These are phyloP conservation scores for Pheosia tremula DNA, from an alignment of 2,888 invertebrate species.

Conservation along the genomic window DNA sequence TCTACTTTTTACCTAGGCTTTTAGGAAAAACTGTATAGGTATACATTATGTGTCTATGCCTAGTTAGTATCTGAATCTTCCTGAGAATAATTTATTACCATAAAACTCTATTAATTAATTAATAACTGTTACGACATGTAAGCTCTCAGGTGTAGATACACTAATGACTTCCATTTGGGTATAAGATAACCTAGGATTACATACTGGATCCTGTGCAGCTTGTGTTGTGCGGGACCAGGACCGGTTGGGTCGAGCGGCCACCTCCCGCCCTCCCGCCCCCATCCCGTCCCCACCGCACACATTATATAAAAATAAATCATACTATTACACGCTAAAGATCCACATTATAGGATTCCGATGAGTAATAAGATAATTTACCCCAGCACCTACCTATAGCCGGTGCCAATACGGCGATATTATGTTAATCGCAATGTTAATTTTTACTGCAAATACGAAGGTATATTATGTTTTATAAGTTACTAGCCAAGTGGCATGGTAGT, in stretches of 20 bases:
- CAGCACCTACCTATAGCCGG: not conserved
- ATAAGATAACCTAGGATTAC: conserved; percentile 15
- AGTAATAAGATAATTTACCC: not conserved
- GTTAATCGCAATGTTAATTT: not conserved
- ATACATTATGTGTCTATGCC: too few species aligned
- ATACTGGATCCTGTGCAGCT: conserved; percentile 67
- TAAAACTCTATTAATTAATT: too few species aligned
- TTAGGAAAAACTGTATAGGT: too few species aligned
- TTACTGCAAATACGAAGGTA: not conserved
- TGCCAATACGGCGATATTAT: not conserved
- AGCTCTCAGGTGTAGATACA: not conserved
- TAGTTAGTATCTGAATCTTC: too few species aligned
- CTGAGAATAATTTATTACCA: too few species aligned
- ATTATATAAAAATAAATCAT: conserved; percentile 45
- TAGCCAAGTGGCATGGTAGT: too few species aligned
- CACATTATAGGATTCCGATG: conserved; percentile 3
- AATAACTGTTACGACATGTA: too few species aligned
- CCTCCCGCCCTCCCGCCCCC: conserved; percentile 38
- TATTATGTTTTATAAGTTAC: not conserved
- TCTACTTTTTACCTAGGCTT: too few species aligned
- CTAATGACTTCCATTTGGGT: not conserved
- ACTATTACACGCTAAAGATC: conserved; percentile 10
- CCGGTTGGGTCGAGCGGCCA: conserved; percentile 56
- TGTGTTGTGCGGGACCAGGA: conserved; percentile 56
- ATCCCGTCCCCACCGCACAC: conserved; percentile 33